Conservation (phyloP, 2,797 vertebrate species). For the Margarornis squamiger region DNA sequence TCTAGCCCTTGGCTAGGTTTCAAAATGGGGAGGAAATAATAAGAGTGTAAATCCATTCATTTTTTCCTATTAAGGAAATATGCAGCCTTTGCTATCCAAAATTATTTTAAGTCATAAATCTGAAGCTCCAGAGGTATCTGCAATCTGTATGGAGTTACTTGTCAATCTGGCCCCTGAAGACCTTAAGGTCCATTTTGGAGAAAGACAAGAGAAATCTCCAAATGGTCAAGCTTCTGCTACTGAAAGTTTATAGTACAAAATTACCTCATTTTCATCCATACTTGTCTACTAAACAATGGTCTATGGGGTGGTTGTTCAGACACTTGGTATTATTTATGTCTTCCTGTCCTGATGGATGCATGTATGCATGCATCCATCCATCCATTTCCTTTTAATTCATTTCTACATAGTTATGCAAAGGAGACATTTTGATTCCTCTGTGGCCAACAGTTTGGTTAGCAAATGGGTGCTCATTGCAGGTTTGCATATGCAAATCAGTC, state of each 20-base stretch:
- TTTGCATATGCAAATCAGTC: background rate
- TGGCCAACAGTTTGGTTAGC: background rate
- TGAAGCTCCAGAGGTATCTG: background rate
- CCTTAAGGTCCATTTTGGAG: background rate
- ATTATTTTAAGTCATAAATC: background rate
- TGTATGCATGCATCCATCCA: background rate
- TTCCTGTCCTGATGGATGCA: background rate
- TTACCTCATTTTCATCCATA: background rate
- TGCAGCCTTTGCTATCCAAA: background rate
- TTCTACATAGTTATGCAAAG: background rate
- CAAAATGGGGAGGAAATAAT: background rate
- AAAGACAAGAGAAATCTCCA: background rate
- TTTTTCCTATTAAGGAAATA: background rate
- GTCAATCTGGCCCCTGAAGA: background rate
- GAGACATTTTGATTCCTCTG: background rate
- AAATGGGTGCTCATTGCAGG: background rate
- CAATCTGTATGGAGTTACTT: background rate
- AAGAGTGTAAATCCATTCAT: background rate
- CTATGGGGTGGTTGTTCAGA: background rate
- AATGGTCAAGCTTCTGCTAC: background rate
- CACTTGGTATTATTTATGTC: background rate
- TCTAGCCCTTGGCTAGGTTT: background rate
- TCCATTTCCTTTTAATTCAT: background rate
- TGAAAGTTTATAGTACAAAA: background rate
- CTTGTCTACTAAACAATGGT: background rate